Conservation (phyloP, 2,888 invertebrate genomes). For the Lasioglossum calceatum region DNA sequence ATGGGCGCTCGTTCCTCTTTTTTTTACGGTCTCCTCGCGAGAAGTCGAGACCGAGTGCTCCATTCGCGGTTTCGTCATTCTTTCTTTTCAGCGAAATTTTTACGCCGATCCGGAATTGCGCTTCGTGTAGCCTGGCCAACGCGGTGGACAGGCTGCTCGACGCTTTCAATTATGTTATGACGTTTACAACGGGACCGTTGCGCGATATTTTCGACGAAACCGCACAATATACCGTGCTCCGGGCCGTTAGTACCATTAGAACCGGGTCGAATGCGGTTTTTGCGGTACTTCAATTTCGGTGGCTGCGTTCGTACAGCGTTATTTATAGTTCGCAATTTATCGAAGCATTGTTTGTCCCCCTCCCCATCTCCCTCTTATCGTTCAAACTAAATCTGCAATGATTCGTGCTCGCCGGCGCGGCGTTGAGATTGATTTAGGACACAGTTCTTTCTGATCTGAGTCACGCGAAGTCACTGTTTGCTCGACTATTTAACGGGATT, state of each 20-base stretch:
- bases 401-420: neutral
- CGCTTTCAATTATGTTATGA: constrained; percentile 8
- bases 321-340: constrained; percentile 47
- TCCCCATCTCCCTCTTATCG: neutral
- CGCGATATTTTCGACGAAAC: constrained; percentile 31
- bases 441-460: neutral
- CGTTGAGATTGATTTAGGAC: constrained; percentile 21
- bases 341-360: constrained; percentile 14
- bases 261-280: constrained; percentile 48
- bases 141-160: no score
- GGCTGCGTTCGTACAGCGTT: constrained; percentile 18
- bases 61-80: neutral
- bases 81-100: neutral
- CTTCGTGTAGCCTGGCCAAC: neutral
- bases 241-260: constrained; percentile 38
- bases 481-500: neutral
- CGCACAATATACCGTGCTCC: constrained; percentile 9
- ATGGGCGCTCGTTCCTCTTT: neutral
- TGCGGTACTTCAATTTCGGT: constrained; percentile 44
- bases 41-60: neutral
- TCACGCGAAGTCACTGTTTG: neutral
- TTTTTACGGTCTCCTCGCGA: neutral
- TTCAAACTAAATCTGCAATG: constrained; percentile 33
- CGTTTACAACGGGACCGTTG: constrained; percentile 1
- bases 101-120: neutral